Evolutionary conservation across 2,888 invertebrate genomes (phyloP), one percentile per base, ranked within the genome.

Genomic region (Himalopsyche japonica): DNA sequence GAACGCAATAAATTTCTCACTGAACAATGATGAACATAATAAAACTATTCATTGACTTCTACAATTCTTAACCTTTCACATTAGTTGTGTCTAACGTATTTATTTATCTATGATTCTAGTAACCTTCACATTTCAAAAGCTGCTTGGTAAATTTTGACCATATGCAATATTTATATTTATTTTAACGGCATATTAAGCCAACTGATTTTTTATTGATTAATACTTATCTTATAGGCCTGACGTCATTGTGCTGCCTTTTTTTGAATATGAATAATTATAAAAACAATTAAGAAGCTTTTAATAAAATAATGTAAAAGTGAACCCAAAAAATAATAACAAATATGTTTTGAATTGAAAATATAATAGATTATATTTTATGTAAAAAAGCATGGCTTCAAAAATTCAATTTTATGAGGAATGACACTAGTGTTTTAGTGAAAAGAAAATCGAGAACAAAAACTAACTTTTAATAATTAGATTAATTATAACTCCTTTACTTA

Each of bases 41-140:
- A 30, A 70, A 27, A 70, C 20, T 70, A 70, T 30, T 70, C n/a
- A 70, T 70, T 70, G 70, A 70, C 30, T 70, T 70, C 70, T 12
- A 70, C 70, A 70, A 70, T 37, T 77, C 20, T 7, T 77, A 77
- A 77, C 77, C 77, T 77, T 77, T 77, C 77, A 77, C 43, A 77
- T 37, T 77, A 77, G 77, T 77, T 37, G n/a, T 77, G 37, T 37
- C 32, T 34, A 34, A 77, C 77, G n/a, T 5, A 77, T 34, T 77
- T 43, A 77, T 43, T 37, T 77, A 77, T 43, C n/a, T 18, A 77
- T 37, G 37, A 77, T 77, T 77, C n/a, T 34, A 20, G 18, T 77
- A 77, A 43, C 77, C 77, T 77, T 77, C 77, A 77, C 77, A 77
- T 77, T 77, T 77, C 7, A 77, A 77, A 43, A 43, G n/a, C 32